Evolutionary conservation across 2,113 vertebrate species (phyloP).

Genomic region (Lampris incognitus): DNA sequence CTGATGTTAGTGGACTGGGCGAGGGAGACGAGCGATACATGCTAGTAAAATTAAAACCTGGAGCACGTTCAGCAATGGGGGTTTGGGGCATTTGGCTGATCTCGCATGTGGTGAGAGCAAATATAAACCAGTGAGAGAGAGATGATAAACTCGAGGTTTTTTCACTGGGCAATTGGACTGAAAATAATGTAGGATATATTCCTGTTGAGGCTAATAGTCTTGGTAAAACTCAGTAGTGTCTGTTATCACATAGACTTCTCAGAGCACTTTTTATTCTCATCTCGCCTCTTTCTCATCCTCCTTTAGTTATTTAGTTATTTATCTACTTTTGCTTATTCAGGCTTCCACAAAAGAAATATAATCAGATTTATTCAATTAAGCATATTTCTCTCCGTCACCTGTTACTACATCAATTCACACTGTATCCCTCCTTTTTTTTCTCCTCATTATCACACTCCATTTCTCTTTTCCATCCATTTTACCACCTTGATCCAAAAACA

Average conservation of each 20-base stretch:
- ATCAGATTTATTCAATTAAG: neutral
- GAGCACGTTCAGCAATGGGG: conserved; percentile 2
- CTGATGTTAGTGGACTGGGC: conserved; percentile 45
- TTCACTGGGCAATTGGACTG: neutral
- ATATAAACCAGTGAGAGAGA: conserved; percentile 1
- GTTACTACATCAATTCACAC: neutral
- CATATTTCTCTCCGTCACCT: neutral
- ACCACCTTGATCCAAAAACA: conserved; percentile 20
- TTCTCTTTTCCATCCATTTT: conserved; percentile 5
- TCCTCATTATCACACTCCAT: neutral
- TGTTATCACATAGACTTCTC: neutral
- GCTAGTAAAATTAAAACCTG: conserved; percentile 10
- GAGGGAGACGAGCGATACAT: conserved; percentile 44
- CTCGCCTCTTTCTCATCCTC: neutral
- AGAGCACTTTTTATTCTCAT: neutral
- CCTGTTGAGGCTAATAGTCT: no score
- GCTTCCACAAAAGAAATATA: neutral
- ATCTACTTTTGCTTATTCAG: neutral
- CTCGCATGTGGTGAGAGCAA: neutral
- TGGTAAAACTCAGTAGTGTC: neutral
- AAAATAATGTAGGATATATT: neutral
- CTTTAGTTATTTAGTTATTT: neutral
- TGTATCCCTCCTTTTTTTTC: neutral
- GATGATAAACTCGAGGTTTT: neutral
- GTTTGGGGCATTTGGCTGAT: neutral